phyloP scores from a whole-genome alignment of 1,140 invertebrate species.

The Popillia japonica region DNA sequence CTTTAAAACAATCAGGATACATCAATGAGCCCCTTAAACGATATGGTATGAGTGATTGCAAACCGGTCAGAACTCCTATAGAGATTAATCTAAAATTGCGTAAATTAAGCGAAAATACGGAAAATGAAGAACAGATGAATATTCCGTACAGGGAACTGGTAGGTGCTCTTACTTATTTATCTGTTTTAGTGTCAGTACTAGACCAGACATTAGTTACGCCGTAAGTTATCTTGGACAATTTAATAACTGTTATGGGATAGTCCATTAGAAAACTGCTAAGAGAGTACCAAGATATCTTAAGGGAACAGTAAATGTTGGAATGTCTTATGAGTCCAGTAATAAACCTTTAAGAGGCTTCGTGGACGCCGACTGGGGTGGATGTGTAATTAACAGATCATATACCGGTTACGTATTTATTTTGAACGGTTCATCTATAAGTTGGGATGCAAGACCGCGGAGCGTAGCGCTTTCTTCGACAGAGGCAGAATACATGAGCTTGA shows the following conservation, averaged over 20 bases:
- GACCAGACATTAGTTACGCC: constrained; percentile 62
- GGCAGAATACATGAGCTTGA: too few relatives aligned
- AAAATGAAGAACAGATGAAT: background rate
- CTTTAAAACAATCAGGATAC: too few relatives aligned
- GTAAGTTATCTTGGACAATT: constrained; percentile 61
- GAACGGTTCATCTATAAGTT: too few relatives aligned
- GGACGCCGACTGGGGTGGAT: too few relatives aligned
- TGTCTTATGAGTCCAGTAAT: background rate
- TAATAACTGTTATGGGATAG: constrained; percentile 52
- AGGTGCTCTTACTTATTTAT: constrained; percentile 60
- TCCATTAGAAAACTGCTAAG: constrained; percentile 60
- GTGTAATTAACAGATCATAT: too few relatives aligned
- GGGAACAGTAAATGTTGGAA: constrained; percentile 2
- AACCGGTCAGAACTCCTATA: background rate
- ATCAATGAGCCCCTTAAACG: too few relatives aligned
- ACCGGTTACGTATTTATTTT: too few relatives aligned
- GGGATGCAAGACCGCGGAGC: too few relatives aligned
- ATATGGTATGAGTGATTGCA: constrained; percentile 54
- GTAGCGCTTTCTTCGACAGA: too few relatives aligned
- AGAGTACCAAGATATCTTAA: constrained; percentile 59
- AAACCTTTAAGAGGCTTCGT: too few relatives aligned
- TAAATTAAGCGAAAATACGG: constrained; percentile 58
- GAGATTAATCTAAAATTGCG: constrained; percentile 54
- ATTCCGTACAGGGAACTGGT: constrained; percentile 46
- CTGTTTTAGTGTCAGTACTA: constrained; percentile 55